Base-by-base conservation (phyloP, 2,797 vertebrate species). In the Aldrovandia affinis region DNA sequence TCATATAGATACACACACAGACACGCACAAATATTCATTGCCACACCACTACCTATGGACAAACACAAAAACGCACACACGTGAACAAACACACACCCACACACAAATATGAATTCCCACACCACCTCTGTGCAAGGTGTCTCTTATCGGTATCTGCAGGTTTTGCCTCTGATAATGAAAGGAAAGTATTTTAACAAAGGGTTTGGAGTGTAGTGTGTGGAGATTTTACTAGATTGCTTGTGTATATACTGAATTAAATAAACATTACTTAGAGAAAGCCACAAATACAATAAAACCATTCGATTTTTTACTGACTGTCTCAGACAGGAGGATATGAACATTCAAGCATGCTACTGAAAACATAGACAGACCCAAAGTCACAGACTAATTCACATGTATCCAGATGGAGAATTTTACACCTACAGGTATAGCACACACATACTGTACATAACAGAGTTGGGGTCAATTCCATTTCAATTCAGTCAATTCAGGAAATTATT, bases 21-120 rank as follows among this genome's bases (percentile, higher is more conserved):
- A 86, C 18, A 86, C 68, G 22, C n/a, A 57, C 36, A 59, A 39
- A 78, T 25, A 78, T 30, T 15, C 47, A 30, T n/a, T n/a, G n/a
- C n/a, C 83, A 55, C 18, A 18, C 28, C 14, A 22, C 70, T 7
- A 22, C 2, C 80, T 75, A 85, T 73, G 83, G 50, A 36, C 80
- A 84, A 10, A 55, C 83, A 86, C 54, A 82, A 55, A 80, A 44
- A 75, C 87, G 88, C 87, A 91, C 90, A 88, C 39, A 47, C 52
- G 8, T 3, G 30, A 0, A 15, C 50, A 80, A 9, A 80, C 8
- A 75, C 30, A 83, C 50, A 77, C 30, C 15, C 30, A 83, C 9
- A 75, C 10, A 42, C 28, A 83, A 61, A 52, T 47, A 59, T n/a
- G 12, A 25, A 78, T 30, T 15, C n/a, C 22, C 9, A 65, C 28